Base-by-base conservation (phyloP, 2,113 vertebrate genomes). In the Trematocara zebra region DNA sequence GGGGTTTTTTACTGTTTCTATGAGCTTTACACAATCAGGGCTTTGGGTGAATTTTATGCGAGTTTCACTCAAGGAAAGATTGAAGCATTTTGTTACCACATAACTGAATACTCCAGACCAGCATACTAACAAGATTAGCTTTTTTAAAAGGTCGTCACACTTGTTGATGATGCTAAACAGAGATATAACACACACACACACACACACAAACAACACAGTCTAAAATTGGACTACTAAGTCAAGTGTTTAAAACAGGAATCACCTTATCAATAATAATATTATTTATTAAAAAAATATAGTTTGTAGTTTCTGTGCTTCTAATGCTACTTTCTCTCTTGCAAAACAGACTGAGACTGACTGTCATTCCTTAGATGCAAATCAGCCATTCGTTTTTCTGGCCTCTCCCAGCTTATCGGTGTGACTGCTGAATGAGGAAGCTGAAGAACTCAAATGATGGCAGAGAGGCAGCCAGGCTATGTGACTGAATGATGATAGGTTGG, bases 391-490 rank as follows among this genome's bases (percentile, higher is more conserved):
- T 9, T 31, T 23, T 17, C 18, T 35, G 56, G 56, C 81, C 15
- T 61, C 81, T 11, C 26, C 85, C 81, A 85, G 35, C 81, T 80
- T 85, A 81, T 85, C 90, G 14, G 74, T n/a, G 12, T 5, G 26
- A 12, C 64, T n/a, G 53, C 40, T 87, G 54, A 86, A 7, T 53
- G 57, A 80, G 23, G 47, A 49, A 3, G 15, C 11, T 64, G 61
- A 42, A 42, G 64, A 72, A 26, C 37, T 87, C 47, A 82, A 20
- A 3, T 47, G 28, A 80, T 8, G 11, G 33, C n/a, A 57, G 51
- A 61, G 33, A 56, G n/a, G 6, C 28, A 26, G 20, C 14, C 10
- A 15, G 20, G 2, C 67, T 26, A 72, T 17, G 20, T 72, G 40
- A 15, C n/a, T 69, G 35, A 42, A 42, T 69, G 11, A 14, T 0